These are phyloP conservation scores for Porites australiensis DNA, from an alignment of 64 coral and sea anemone species.

Conservation along the genomic window DNA sequence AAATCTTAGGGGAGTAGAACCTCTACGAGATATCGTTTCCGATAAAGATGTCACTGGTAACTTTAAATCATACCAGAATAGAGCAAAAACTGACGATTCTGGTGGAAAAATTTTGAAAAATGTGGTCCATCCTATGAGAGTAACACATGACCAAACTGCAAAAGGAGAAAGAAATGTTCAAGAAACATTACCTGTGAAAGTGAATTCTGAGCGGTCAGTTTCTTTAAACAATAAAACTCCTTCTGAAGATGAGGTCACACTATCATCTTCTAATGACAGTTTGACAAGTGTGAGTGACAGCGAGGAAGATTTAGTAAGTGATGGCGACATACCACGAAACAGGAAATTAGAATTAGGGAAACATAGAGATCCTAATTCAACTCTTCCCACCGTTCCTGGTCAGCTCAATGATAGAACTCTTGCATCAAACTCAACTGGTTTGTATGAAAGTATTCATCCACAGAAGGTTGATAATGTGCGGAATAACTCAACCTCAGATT, in stretches of 20 bases:
- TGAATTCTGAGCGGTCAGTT: neutral
- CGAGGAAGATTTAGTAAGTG: conserved; percentile 51
- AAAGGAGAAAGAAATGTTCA: neutral
- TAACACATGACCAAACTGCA: conserved; percentile 9
- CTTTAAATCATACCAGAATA: conserved; percentile 80
- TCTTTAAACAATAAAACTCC: neutral
- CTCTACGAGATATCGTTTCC: conserved; percentile 77
- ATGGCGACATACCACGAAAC: conserved; percentile 29
- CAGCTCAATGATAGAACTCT: conserved; percentile 10
- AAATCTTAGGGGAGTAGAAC: conserved; percentile 78
- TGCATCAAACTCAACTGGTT: conserved; percentile 33
- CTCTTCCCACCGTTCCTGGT: conserved; percentile 73
- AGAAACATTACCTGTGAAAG: neutral
- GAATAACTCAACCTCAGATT: conserved; percentile 67
- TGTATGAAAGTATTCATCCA: conserved; percentile 52
- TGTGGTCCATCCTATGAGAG: conserved; percentile 56
- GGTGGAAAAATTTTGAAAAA: conserved; percentile 19
- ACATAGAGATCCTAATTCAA: conserved; percentile 73
- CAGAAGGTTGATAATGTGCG: neutral
- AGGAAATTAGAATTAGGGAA: conserved; percentile 8
- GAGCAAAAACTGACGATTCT: conserved; percentile 29
- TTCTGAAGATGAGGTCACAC: neutral
- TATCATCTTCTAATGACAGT: conserved; percentile 73
- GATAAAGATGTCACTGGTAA: conserved; percentile 60
- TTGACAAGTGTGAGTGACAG: conserved; percentile 80